A percentile compares a stretch with the other conserved stretches of the same genome.
Evolutionary conservation across 2,113 vertebrate species (phyloP).

Genomic region (Pardalotus punctatus): DNA sequence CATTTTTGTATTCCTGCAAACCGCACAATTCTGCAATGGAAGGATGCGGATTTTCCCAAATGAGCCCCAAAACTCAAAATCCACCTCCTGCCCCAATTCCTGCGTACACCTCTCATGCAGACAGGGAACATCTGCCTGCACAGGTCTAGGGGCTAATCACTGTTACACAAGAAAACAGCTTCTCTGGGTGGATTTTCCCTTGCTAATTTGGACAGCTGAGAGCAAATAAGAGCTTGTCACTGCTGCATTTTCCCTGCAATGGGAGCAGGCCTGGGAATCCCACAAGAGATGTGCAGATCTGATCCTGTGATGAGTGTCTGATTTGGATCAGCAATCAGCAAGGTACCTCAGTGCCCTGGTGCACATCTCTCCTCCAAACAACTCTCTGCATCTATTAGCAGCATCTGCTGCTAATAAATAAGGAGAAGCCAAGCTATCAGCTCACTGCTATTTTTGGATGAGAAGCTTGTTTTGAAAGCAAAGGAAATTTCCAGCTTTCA

Average conservation of each 20-base stretch:
- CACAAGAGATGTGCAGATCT: neutral
- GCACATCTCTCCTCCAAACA: neutral
- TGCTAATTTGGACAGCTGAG: neutral
- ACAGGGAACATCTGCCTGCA: neutral
- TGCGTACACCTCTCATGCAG: neutral
- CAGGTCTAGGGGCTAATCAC: neutral
- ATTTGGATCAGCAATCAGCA: neutral
- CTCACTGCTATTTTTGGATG: conserved; percentile 46
- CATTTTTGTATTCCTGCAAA: neutral
- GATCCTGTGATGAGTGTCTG: neutral
- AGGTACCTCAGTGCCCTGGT: neutral
- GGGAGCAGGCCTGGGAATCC: neutral
- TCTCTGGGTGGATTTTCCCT: neutral
- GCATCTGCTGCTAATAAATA: conserved; percentile 51
- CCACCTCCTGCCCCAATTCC: neutral
- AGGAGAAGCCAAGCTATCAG: conserved; percentile 35
- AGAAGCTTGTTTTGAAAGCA: conserved; percentile 29
- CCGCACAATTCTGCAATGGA: neutral
- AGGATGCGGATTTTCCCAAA: neutral
- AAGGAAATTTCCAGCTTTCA: conserved; percentile 50
- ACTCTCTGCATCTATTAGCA: neutral
- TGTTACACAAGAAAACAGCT: neutral
- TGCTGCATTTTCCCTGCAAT: neutral
- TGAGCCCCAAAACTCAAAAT: neutral
- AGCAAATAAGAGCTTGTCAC: neutral